Conservation (phyloP, 2,888 invertebrate species). For the Rhamphomyia laevipes region DNA sequence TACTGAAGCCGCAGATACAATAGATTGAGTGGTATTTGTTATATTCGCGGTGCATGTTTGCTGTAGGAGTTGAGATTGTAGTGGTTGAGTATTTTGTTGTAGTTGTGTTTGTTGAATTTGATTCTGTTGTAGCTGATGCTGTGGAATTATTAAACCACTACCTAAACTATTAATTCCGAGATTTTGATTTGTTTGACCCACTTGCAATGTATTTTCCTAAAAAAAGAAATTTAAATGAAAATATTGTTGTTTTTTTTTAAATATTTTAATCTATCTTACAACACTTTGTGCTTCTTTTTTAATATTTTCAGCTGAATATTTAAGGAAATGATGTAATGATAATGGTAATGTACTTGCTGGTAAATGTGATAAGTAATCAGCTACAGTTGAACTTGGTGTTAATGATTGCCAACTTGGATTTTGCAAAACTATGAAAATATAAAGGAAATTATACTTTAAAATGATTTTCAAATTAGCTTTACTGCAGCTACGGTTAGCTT, state of each 20-base stretch:
- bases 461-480: neutral
- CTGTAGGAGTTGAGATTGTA: constrained; percentile 18
- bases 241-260: neutral
- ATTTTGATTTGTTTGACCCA: neutral
- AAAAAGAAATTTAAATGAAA: neutral
- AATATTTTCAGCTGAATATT: constrained; percentile 65
- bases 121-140: constrained; percentile 18
- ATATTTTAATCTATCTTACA: constrained; percentile 21
- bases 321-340: constrained; percentile 71
- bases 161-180: constrained; percentile 6
- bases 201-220: neutral
- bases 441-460: neutral
- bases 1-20: neutral
- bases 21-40: neutral
- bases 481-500: neutral
- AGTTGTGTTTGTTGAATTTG: constrained; percentile 18
- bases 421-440: constrained; percentile 27
- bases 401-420: constrained; percentile 39
- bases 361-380: constrained; percentile 72
- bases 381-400: constrained; percentile 66
- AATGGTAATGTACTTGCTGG: constrained; percentile 61
- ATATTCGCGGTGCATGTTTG: constrained; percentile 12
- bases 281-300: constrained; percentile 56
- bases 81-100: constrained; percentile 26
- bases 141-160: constrained; percentile 9